Evolutionary conservation across 1,140 invertebrate genomes (phyloP), one percentile per base, ranked within the genome.

Genomic region (Odontomachus brunneus): DNA sequence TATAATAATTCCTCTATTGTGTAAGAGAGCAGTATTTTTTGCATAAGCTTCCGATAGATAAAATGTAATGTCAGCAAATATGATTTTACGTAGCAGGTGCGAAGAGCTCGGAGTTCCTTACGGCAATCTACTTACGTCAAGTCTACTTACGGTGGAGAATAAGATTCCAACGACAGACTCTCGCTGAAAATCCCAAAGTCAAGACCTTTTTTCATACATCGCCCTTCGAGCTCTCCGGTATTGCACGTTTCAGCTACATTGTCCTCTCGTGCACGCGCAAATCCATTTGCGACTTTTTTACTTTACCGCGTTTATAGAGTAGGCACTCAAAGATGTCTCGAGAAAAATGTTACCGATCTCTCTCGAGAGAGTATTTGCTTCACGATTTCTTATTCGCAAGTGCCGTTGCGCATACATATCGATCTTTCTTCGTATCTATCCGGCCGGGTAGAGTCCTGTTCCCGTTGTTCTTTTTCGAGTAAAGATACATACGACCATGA

Each of bases 381-480:
- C 44, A 62, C 66, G 73, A 76, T 76, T 76, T 76, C 62, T 76
- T 76, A 66, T 29, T 65, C 62, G 73, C 26, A 14, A 66, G 73
- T 66, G 44, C 57, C 24, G 38, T 44, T 44, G 55, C 38, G 38
- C 72, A 51, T 76, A 76, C 38, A 62, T 44, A 76, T 76, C 44
- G 73, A 65, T 76, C 60, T 76, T 38, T 53, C 15, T 38, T 29
- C 29, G 60, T 63, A 66, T 65, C 60, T 76, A 53, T 66, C 26
- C 38, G 29, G 33, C 22, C n/a, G 62, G 29, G 26, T 49, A 49
- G 49, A 67, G 44, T 67, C 44, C 11, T 11, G 26, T 26, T 67
- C 44, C 11, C 15, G 26, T 26, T 24, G 60, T 53, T 76, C 73
- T 76, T 66, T 66, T 76, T 76, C 73, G 38, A 51, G 38, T 60